Evolutionary conservation across 2,797 vertebrate genomes (phyloP).

Genomic region (Aeoliscus strigatus): DNA sequence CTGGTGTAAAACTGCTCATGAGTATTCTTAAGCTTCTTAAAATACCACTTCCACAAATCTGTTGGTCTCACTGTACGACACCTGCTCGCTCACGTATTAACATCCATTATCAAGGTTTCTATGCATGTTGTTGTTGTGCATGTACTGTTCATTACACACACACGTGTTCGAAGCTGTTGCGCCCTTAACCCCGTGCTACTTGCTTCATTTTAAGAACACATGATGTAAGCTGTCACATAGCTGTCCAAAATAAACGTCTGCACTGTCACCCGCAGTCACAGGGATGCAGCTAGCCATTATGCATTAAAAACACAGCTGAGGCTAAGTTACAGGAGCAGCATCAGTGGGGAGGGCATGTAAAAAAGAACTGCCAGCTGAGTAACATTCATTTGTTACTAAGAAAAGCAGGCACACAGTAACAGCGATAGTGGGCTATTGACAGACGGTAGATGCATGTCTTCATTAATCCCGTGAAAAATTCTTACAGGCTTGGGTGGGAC

Average conservation of each 20-base stretch:
- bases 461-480: no score
- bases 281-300: conserved; percentile 20
- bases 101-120: conserved; percentile 1
- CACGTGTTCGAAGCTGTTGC: conserved; percentile 7
- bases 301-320: conserved; percentile 50
- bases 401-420: conserved; percentile 23
- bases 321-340: conserved; percentile 15
- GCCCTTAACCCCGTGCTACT: conserved; percentile 13
- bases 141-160: conserved; percentile 7
- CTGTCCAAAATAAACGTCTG: conserved; percentile 52
- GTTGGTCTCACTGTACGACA: conserved; percentile 18
- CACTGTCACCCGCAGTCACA: conserved; percentile 16
- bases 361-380: conserved; percentile 22
- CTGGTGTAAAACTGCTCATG: conserved; percentile 14
- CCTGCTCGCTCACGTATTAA: conserved; percentile 11
- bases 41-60: conserved; percentile 40
- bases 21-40: conserved; percentile 51
- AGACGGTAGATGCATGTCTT: conserved; percentile 19
- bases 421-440: conserved; percentile 27
- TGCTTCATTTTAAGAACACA: conserved; percentile 33
- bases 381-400: conserved; percentile 2
- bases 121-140: background rate
- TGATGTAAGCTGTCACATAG: conserved; percentile 52
- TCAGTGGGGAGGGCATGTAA: conserved; percentile 15
- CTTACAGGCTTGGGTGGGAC: no score